Percentiles rank a stretch among this genome's conserved stretches.
phyloP scores from a whole-genome alignment of 2,888 invertebrate genomes.

The Drosophila mayaguana region DNA sequence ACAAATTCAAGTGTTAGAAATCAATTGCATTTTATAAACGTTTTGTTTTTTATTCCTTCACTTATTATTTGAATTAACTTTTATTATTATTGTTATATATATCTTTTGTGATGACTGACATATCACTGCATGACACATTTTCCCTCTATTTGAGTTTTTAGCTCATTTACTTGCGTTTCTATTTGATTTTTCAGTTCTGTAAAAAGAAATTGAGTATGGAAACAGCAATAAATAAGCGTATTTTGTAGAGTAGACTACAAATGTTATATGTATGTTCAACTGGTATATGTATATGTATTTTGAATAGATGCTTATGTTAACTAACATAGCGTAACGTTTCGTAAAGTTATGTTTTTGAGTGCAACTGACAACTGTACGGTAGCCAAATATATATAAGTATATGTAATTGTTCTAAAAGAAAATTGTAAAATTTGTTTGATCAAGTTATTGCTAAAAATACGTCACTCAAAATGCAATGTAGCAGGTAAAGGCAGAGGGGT shows the following conservation, averaged over 20 bases:
- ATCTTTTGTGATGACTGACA: constrained; percentile 84
- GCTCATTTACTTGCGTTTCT: constrained; percentile 98
- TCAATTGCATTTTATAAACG: constrained; percentile 58
- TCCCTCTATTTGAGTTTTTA: constrained; percentile 98
- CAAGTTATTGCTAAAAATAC: constrained; percentile 30
- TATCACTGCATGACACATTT: constrained; percentile 98
- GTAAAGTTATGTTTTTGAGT: constrained; percentile 35
- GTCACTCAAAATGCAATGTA: constrained; percentile 56
- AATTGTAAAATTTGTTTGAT: constrained; percentile 9
- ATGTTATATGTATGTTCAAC: constrained; percentile 75
- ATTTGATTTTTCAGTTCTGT: constrained; percentile 98
- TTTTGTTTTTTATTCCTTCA: constrained; percentile 35
- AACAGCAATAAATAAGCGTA: constrained; percentile 85
- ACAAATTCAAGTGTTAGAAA: constrained; percentile 69
- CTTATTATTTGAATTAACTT: constrained; percentile 41
- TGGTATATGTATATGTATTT: constrained; percentile 65
- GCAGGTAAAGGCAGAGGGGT: constrained; percentile 14
- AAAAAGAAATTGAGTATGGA: constrained; percentile 87
- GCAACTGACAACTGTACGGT: constrained; percentile 45
- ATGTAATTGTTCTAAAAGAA: constrained; percentile 32
- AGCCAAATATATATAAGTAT: constrained; percentile 20
- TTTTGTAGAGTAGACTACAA: constrained; percentile 85
- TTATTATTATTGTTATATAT: constrained; percentile 46
- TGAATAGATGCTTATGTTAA: constrained; percentile 55
- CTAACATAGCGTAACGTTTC: constrained; percentile 42